Evolutionary conservation across 2,113 vertebrate species (phyloP), one percentile per base, ranked within the genome.

Genomic region (Scalopus aquaticus): DNA sequence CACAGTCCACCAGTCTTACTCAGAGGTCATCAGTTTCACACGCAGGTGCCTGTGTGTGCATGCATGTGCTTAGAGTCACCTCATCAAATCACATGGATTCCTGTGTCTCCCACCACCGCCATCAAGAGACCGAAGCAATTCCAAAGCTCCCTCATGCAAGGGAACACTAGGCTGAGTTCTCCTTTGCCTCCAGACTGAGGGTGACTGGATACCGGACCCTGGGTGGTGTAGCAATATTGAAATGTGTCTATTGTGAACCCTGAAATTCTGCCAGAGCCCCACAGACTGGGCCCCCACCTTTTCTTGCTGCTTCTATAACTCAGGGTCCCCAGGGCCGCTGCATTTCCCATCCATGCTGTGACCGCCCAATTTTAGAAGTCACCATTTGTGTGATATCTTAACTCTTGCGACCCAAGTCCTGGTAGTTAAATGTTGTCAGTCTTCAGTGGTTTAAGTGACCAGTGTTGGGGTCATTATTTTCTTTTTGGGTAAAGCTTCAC

Each of bases 1-100:
- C 26, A 56, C 7, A 13, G 39, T 87, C 56, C 51, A 76, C 24
- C 22, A 51, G 72, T 13, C 26, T 39, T 37, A 60, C 6, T 94
- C 26, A 77, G 44, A 60, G 81, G 37, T 56, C 73, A 67, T 8
- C 39, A 77, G 17, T 39, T 86, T 73, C 79, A 90, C 0, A 7
- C 5, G 42, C 30, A 5, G 9, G 22, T 10, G 64, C 32, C n/a
- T 30, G 4, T 8, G 30, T 30, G 4, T 8, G 30, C 1, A 0
- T 19, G 35, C 15, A 11, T 17, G 46, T 65, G 24, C 91, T 64
- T 82, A 16, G 8, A 44, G 46, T 69, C 5, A 26, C 12, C 35
- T 4, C 51, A 28, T 7, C 70, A 32, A 70, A 26, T 62, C 35
- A 74, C 2, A 24, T 11, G 58, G 88, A 86, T 32, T 24, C 4